Evolutionary conservation across 2,797 vertebrate species (phyloP).

Genomic region (Anas bahamensis): DNA sequence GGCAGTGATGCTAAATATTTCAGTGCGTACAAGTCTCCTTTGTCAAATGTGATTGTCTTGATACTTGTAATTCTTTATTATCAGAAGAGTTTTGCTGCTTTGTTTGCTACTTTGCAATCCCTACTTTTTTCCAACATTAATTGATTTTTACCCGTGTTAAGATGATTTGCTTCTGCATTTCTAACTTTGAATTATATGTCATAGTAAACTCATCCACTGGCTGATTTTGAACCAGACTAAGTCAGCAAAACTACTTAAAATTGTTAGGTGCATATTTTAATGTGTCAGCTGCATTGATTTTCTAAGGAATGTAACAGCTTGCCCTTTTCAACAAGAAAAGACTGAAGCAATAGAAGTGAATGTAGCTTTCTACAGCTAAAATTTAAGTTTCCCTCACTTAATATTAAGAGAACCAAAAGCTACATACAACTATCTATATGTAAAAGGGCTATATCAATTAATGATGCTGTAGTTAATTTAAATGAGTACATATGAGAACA

Average conservation of each 20-base stretch:
- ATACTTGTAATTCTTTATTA: not conserved
- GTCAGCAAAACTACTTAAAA: not conserved
- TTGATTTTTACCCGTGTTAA: not conserved
- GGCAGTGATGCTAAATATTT: not conserved
- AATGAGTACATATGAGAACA: not conserved
- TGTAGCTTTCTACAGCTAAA: not conserved
- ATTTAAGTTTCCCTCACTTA: not conserved
- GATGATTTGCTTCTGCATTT: not conserved
- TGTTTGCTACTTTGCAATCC: not conserved
- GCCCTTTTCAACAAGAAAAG: not conserved
- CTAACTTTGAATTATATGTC: not conserved
- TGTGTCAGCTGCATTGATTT: not conserved
- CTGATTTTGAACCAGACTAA: not conserved
- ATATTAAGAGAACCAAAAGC: not conserved
- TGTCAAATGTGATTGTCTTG: not conserved
- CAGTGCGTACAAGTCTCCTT: not conserved
- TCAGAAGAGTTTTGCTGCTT: not conserved
- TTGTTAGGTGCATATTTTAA: not conserved
- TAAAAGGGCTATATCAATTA: not conserved
- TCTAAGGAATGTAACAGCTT: not conserved
- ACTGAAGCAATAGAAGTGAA: not conserved
- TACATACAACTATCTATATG: not conserved
- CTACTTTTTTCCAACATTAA: not conserved
- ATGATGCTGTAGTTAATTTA: not conserved
- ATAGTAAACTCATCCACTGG: not conserved